These are phyloP conservation scores for Agrochola circellaris DNA, from an alignment of 2,888 invertebrate genomes.

Conservation along the genomic window DNA sequence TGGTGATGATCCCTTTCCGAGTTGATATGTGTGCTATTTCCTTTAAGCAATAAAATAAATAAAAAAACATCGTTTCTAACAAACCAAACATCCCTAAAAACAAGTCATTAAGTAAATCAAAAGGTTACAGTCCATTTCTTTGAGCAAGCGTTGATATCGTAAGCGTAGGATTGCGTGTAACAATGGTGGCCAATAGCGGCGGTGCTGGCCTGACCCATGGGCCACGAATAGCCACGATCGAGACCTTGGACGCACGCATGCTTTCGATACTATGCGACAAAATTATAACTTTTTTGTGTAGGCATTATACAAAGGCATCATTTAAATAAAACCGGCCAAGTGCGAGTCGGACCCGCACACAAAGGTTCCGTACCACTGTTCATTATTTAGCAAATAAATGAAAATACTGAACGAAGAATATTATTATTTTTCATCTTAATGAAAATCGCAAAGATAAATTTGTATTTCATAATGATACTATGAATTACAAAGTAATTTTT, in stretches of 20 bases:
- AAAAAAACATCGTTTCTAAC: not conserved
- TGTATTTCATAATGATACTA: no score
- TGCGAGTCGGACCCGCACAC: no score
- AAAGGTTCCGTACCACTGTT: no score
- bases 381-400: no score
- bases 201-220: conserved; percentile 29
- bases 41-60: not conserved
- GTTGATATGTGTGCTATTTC: no score
- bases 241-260: conserved; percentile 56
- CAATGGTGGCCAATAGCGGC: conserved; percentile 1
- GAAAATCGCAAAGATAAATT: no score
- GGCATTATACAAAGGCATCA: not conserved
- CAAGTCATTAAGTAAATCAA: conserved; percentile 46
- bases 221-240: conserved; percentile 32
- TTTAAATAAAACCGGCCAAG: no score
- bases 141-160: conserved; percentile 29
- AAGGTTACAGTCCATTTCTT: conserved; percentile 34
- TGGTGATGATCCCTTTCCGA: no score
- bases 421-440: no score
- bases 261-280: conserved; percentile 42
- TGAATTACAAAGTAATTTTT: no score
- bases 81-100: conserved; percentile 21
- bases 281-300: not conserved
- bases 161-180: conserved; percentile 63
- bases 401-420: no score